Percentiles rank a stretch among this genome's conserved stretches.
These are phyloP conservation scores for Myotis pilosus DNA, from an alignment of 2,797 vertebrate genomes.

Conservation along the genomic window DNA sequence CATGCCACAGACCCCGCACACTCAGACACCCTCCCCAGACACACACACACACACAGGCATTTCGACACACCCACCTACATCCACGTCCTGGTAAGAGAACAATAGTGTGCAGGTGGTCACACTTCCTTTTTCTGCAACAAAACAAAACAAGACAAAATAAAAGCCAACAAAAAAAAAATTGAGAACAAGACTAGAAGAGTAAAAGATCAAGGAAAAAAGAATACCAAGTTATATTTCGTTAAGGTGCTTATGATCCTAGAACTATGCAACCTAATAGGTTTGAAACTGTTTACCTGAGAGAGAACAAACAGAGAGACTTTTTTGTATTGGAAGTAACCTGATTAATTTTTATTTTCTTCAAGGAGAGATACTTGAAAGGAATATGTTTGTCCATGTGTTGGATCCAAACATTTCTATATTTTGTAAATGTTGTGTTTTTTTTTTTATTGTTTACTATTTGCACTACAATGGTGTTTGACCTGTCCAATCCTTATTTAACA, in stretches of 20 bases:
- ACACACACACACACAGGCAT: constrained; percentile 68
- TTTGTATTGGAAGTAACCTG: constrained; percentile 88
- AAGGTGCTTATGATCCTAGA: constrained; percentile 95
- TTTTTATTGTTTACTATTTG: constrained; percentile 96
- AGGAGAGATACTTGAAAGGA: constrained; percentile 99
- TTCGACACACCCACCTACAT: constrained; percentile 4
- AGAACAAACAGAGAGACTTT: constrained; percentile 87
- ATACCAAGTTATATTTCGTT: constrained; percentile 89
- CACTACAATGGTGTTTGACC: constrained; percentile 95
- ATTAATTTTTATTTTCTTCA: constrained; percentile 88
- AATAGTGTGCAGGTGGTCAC: constrained; percentile 81
- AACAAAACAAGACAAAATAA: constrained; percentile 69
- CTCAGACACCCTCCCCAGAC: not conserved
- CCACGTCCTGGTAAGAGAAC: constrained; percentile 70
- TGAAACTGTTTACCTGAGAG: constrained; percentile 92
- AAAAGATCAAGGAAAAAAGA: constrained; percentile 83
- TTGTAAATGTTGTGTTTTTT: constrained; percentile 86
- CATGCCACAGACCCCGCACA: constrained; percentile 33
- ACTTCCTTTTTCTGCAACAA: constrained; percentile 86
- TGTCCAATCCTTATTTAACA: constrained; percentile 93
- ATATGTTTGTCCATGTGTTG: constrained; percentile 97
- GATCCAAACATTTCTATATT: constrained; percentile 98
- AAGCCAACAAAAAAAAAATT: constrained; percentile 82
- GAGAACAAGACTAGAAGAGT: constrained; percentile 77
- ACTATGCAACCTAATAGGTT: constrained; percentile 99